Conservation (phyloP, 2,113 vertebrate species). For the Centrocercus urophasianus region DNA sequence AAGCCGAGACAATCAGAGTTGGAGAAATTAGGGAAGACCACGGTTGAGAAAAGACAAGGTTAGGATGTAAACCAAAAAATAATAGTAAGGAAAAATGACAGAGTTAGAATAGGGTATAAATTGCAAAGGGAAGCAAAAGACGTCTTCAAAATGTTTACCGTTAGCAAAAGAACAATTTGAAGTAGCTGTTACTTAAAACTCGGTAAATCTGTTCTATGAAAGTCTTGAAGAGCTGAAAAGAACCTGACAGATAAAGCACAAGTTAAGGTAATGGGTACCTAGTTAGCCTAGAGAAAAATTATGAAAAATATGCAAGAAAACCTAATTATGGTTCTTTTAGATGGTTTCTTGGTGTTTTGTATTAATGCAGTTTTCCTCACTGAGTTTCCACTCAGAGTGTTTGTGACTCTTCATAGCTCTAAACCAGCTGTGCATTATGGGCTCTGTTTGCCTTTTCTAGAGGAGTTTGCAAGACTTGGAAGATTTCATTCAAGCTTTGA, state of each 20-base stretch:
- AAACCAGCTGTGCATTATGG: neutral
- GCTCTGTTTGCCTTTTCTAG: neutral
- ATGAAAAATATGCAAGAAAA: neutral
- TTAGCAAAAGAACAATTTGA: neutral
- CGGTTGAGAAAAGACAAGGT: neutral
- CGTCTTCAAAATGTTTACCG: neutral
- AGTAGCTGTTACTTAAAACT: neutral
- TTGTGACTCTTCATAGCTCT: neutral
- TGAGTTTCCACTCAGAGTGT: accelerated
- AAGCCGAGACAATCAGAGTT: neutral
- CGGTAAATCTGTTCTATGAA: neutral
- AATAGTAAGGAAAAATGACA: neutral
- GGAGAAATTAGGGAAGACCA: neutral
- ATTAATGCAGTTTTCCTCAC: neutral
- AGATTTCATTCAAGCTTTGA: neutral
- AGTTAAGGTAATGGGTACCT: neutral
- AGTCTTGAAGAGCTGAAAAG: neutral
- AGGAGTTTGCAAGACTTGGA: neutral
- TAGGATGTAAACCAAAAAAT: neutral
- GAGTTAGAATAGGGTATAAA: neutral
- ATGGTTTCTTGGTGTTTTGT: neutral
- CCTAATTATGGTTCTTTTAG: neutral
- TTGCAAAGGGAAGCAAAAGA: neutral
- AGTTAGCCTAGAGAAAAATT: neutral
- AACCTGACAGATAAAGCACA: neutral